These are phyloP conservation scores for Gryllus bimaculatus DNA, from an alignment of 1,140 invertebrate genomes.

Conservation along the genomic window DNA sequence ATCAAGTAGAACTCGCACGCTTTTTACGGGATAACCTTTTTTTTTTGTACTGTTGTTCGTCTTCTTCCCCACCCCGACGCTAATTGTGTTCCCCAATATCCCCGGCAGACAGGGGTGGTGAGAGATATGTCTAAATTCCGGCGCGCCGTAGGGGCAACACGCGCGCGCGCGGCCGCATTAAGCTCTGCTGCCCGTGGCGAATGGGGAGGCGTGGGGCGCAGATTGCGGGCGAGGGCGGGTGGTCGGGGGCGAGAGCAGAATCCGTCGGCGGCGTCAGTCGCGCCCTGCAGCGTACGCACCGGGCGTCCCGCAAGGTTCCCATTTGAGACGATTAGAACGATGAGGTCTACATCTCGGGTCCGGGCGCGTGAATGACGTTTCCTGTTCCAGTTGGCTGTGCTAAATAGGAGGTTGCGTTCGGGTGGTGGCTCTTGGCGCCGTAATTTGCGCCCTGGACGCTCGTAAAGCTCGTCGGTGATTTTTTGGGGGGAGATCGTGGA, in stretches of 20 bases:
- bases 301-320: too few species aligned
- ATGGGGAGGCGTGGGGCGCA: too few species aligned
- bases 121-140: slow-evolving; percentile 1
- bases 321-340: background rate
- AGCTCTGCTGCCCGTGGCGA: too few species aligned
- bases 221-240: background rate
- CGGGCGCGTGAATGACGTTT: background rate
- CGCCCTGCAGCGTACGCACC: background rate
- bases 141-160: too few species aligned
- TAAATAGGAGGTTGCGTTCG: background rate
- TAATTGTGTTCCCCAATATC: background rate
- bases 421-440: too few species aligned
- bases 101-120: background rate
- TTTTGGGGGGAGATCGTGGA: too few species aligned
- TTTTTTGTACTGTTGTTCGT: background rate
- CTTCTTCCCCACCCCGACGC: background rate
- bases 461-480: too few species aligned
- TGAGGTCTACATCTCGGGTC: background rate
- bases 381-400: background rate
- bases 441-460: too few species aligned
- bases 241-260: background rate
- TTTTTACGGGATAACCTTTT: background rate
- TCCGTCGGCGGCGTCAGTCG: too few species aligned
- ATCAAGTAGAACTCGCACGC: slow-evolving; percentile 3
- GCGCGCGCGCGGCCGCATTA: too few species aligned